These are phyloP conservation scores for Odontothrips loti DNA, from an alignment of 2,888 invertebrate species.

Conservation along the genomic window DNA sequence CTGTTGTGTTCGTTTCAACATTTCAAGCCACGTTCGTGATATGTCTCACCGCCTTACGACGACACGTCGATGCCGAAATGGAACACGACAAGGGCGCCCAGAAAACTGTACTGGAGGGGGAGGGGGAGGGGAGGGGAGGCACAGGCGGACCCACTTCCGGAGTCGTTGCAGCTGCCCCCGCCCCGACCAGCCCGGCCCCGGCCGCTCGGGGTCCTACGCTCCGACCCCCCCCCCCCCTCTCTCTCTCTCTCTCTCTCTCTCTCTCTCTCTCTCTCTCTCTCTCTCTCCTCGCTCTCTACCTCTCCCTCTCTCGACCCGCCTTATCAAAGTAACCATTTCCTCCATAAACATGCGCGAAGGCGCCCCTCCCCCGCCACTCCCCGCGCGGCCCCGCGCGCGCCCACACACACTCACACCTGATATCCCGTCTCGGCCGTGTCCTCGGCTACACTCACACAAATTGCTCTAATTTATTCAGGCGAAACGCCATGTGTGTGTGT, in stretches of 20 bases:
- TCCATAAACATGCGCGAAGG: slow-evolving; percentile 20
- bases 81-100: too few relatives aligned
- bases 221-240: not conserved
- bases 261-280: not conserved
- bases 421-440: slow-evolving; percentile 7
- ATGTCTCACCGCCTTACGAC: too few relatives aligned
- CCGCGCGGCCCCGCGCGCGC: not conserved
- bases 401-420: slow-evolving; percentile 22
- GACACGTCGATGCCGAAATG: too few relatives aligned
- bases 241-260: not conserved
- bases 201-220: not conserved
- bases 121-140: not conserved
- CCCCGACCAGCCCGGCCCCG: not conserved
- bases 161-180: slow-evolving; percentile 8
- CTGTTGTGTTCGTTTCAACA: too few relatives aligned
- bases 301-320: not conserved
- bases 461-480: slow-evolving; percentile 25
- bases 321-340: slow-evolving; percentile 26
- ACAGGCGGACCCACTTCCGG: slow-evolving; percentile 3
- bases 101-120: not conserved
- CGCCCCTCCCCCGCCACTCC: not conserved
- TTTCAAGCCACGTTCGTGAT: too few relatives aligned
- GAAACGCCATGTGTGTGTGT: too few relatives aligned
- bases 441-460: slow-evolving; percentile 19
- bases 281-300: not conserved